Base-by-base conservation (phyloP, 1,140 invertebrate species). In the Bicyclus anynana region DNA sequence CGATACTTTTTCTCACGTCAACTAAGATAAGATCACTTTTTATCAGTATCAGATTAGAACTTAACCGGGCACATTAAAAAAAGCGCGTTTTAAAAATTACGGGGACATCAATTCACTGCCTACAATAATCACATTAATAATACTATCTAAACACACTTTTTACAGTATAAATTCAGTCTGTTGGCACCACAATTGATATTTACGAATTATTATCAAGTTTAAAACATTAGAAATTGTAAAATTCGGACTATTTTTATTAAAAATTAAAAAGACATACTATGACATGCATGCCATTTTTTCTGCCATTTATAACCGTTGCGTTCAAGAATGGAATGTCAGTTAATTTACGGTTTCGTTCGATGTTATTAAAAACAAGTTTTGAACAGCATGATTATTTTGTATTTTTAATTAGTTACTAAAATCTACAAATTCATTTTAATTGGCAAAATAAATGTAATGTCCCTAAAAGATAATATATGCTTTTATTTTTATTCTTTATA, bases 281-380 rank as follows among this genome's bases (percentile, higher is more conserved):
- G 83, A 84, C 83, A 84, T 78, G 77, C 79, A 82, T 86, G 83
- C 80, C 78, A 86, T 86, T 75, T 74, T 76, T 74, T 68, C 59
- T 84, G 76, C 78, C 74, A 84, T 80, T 82, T 70, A 69, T 67
- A 80, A 79, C 65, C 58, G 77, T 72, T 78, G 79, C 83, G 83
- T 86, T 86, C 81, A 73, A 57, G 58, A 67, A 65, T 64, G 59
- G 26, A 58, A 69, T 78, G 77, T 78, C 79, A 81, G 47, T 62
- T 62, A 42, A n/a, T 40, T 27, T 69, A 62, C 37, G 46, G 69
- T 46, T 69, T 63, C 78, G 65, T 81, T 81, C 78, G 65, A 4
- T 13, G n/a, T 47, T 10, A 13, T 16, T 1, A 27, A 0, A 16
- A 48, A 48, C 18, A 29, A 16, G 21, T 16, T 38, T 38, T 3